These are phyloP conservation scores for Caligus rogercresseyi DNA, from an alignment of 1,140 invertebrate genomes.

Conservation along the genomic window DNA sequence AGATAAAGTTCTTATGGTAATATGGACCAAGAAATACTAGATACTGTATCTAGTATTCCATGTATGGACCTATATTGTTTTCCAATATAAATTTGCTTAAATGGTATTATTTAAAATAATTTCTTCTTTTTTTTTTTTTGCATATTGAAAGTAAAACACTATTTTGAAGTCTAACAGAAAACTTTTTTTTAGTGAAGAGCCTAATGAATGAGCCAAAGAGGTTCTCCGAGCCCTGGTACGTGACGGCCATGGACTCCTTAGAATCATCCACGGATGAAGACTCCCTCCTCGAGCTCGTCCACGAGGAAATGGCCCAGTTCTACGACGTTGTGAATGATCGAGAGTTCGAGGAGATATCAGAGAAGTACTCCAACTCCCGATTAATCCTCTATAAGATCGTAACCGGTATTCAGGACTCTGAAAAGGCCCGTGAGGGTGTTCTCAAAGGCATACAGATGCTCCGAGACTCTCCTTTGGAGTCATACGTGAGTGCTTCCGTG, in stretches of 20 bases:
- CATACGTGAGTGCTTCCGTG: constrained; percentile 38
- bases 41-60: too few species aligned
- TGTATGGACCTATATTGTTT: too few species aligned
- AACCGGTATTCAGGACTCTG: constrained; percentile 31
- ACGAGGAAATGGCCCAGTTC: constrained; percentile 30
- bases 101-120: not conserved
- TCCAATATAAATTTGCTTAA: too few species aligned
- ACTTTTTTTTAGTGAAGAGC: constrained; percentile 20
- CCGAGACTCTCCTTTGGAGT: constrained; percentile 25
- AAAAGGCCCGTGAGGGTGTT: constrained; percentile 29
- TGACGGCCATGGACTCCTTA: not conserved
- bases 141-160: not conserved
- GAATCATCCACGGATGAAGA: constrained; percentile 2
- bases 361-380: constrained; percentile 19
- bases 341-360: constrained; percentile 14
- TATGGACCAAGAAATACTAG: too few species aligned
- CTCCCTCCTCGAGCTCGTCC: constrained; percentile 26
- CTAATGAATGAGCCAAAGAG: constrained; percentile 25
- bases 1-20: too few species aligned
- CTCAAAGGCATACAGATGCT: constrained; percentile 29
- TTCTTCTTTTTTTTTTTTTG: not conserved
- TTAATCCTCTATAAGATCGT: constrained; percentile 25
- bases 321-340: constrained; percentile 14
- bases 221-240: constrained; percentile 9
- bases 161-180: constrained; percentile 21